These are phyloP conservation scores for Ectemnius cavifrons DNA, from an alignment of 2,888 invertebrate genomes.

Conservation along the genomic window DNA sequence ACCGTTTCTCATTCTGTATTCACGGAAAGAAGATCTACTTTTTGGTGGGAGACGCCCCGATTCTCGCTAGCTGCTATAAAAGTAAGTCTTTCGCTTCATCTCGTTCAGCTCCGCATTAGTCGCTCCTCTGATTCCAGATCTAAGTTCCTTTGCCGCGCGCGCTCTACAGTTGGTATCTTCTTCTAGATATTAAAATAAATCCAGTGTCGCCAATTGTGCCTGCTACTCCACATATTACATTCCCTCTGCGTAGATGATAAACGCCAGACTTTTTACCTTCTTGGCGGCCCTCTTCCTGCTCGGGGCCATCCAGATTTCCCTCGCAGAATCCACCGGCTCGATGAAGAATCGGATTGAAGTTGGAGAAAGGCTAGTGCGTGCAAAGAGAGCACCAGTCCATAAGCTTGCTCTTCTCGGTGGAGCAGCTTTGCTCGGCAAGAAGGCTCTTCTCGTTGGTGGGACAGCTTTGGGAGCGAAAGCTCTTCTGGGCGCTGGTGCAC, in stretches of 20 bases:
- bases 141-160: too few species aligned
- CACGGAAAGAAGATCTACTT: too few species aligned
- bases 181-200: too few species aligned
- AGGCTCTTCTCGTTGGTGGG: constrained; percentile 59
- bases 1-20: too few species aligned
- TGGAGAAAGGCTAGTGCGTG: constrained; percentile 26
- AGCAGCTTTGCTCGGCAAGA: constrained; percentile 56
- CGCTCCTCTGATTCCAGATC: too few species aligned
- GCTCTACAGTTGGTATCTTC: too few species aligned
- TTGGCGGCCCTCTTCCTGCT: neutral
- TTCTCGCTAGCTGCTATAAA: too few species aligned
- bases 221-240: neutral
- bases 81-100: too few species aligned
- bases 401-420: constrained; percentile 62
- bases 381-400: constrained; percentile 59
- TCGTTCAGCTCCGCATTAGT: too few species aligned
- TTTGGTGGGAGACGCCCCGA: too few species aligned
- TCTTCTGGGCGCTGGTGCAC: constrained; percentile 54
- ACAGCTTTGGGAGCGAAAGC: constrained; percentile 52
- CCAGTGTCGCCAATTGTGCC: neutral
- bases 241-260: neutral
- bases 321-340: neutral
- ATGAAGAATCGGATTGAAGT: too few species aligned
- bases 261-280: neutral
- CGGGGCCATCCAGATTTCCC: neutral